These are phyloP conservation scores for Amphipoea oculea DNA, from an alignment of 2,888 invertebrate species.

Conservation along the genomic window DNA sequence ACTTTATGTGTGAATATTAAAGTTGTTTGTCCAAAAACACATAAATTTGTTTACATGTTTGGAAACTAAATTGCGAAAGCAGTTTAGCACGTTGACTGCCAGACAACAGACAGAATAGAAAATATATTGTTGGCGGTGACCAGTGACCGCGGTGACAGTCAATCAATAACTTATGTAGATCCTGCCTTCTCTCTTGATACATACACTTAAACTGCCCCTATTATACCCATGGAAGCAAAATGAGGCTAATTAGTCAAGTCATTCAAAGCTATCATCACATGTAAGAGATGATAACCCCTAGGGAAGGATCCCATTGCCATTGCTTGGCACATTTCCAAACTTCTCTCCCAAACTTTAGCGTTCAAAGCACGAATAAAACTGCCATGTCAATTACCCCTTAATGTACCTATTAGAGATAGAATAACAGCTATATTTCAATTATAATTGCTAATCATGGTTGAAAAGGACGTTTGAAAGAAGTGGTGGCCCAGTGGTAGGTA, in stretches of 20 bases:
- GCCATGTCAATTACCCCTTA: conserved; percentile 17
- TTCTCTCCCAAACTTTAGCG: conserved; percentile 7
- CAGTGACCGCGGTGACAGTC: no score
- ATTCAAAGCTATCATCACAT: conserved; percentile 35
- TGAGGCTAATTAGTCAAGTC: conserved; percentile 30
- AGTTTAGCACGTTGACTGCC: background rate
- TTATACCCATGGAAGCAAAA: background rate
- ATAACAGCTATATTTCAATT: background rate
- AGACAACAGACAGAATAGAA: no score
- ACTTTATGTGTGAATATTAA: background rate
- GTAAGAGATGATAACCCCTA: conserved; percentile 34
- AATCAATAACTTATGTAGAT: background rate
- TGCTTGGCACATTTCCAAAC: conserved; percentile 44
- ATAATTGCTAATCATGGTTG: background rate
- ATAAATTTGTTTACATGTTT: background rate
- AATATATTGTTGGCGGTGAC: no score
- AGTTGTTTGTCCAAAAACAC: background rate
- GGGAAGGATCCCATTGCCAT: conserved; percentile 21
- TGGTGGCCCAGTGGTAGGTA: background rate
- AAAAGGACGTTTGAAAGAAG: background rate
- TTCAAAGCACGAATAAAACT: conserved; percentile 20
- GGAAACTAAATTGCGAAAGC: background rate
- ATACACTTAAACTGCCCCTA: background rate
- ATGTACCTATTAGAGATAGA: conserved; percentile 6
- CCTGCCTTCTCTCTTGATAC: background rate